Evolutionary conservation across 2,888 invertebrate species (phyloP), one percentile per base, ranked within the genome.

Genomic region (Cartodere bifasciata): DNA sequence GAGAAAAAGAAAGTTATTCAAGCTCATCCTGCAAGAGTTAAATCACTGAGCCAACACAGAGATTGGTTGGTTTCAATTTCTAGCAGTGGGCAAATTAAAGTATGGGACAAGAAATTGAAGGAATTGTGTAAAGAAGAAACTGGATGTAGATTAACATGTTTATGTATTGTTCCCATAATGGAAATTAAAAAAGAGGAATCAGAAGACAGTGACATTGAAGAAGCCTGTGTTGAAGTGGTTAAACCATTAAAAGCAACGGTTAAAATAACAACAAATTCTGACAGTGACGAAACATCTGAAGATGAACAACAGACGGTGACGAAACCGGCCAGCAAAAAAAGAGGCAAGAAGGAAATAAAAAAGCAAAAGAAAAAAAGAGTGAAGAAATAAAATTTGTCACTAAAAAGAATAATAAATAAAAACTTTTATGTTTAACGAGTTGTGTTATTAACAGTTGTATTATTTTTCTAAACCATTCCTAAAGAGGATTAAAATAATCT

Each of bases 31-130:
- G 61, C 69, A 26, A 67, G 86, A 51, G 71, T 86, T 0, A 82
- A 84, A 54, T 70, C 72, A 43, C 56, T 84, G 38, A 61, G 63
- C 32, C 66, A 58, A 47, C 60, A 65, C 31, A 66, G 71, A 28
- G 56, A 68, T 29, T 65, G 64, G 44, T 49, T 85, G 13, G 72
- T 75, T 29, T 74, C 83, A 16, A 77, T 75, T 11, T 80, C 83
- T 4, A 88, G 87, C 59, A 69, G 73, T 36, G 90, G 90, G 0
- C 74, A 77, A 49, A 62, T 88, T 26, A 83, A 81, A 59, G 58
- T 85, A 1, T 88, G 83, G 82, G 63, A 54, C 37, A 42, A 47
- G 44, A 32, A 55, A 44, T 46, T 75, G 47, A 47, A 57, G 46
- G 66, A 74, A 53, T 54, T 77, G 39, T 67, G 71, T 21, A 64